A percentile compares a stretch with the other conserved stretches of the same genome.
phyloP scores from a whole-genome alignment of 2,113 vertebrate genomes.

The Sitta europaea region DNA sequence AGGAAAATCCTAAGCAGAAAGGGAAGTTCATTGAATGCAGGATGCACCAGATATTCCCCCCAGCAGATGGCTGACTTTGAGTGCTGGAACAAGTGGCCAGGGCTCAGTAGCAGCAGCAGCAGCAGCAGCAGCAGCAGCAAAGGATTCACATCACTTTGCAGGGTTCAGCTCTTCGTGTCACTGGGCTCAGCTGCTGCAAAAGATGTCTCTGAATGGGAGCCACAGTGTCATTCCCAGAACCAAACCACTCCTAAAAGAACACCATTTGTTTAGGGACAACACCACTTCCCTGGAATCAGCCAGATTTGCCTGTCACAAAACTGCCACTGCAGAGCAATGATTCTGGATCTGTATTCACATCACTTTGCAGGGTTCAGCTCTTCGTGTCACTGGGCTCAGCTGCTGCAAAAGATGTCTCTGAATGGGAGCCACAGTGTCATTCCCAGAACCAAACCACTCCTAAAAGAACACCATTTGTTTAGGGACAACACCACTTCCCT shows the following conservation, averaged over 20 bases:
- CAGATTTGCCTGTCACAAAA: background rate
- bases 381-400: background rate
- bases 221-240: background rate
- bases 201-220: background rate
- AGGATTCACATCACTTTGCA: background rate
- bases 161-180: accelerated
- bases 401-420: background rate
- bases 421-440: background rate
- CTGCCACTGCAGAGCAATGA: background rate
- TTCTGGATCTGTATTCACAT: background rate
- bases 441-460: background rate
- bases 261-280: background rate
- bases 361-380: background rate
- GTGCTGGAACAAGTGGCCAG: background rate
- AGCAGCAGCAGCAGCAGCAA: background rate
- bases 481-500: background rate
- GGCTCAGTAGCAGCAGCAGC: background rate
- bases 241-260: background rate
- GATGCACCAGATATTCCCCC: background rate
- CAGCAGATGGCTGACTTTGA: background rate
- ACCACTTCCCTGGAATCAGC: background rate
- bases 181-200: background rate
- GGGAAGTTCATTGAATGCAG: background rate
- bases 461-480: background rate
- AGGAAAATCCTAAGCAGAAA: background rate